Evolutionary conservation across 2,797 vertebrate genomes (phyloP).

Genomic region (Enteromius thamalakanensis): DNA sequence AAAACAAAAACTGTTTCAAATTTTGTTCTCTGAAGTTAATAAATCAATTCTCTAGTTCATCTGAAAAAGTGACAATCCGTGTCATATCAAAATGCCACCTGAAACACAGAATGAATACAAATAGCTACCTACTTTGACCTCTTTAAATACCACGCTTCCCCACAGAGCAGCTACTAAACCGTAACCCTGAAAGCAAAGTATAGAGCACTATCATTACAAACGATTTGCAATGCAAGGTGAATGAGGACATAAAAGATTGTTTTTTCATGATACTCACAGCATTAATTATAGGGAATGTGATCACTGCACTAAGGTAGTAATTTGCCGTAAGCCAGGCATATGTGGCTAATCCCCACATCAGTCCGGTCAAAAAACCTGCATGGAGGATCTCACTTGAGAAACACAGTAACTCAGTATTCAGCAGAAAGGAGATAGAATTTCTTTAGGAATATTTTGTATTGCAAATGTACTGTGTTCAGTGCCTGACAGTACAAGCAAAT

Average conservation of each 20-base stretch:
- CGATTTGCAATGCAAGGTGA: not conserved
- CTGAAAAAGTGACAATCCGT: not conserved
- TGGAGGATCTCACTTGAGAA: not conserved
- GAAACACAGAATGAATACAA: conserved; percentile 5
- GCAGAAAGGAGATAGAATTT: not conserved
- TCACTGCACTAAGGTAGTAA: conserved; percentile 82
- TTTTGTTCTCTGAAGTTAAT: too few species aligned
- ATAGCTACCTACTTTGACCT: conserved; percentile 70
- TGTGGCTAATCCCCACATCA: conserved; percentile 84
- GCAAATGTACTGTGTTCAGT: not conserved
- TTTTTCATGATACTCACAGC: conserved; percentile 78
- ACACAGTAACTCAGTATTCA: not conserved
- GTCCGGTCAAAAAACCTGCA: conserved; percentile 73
- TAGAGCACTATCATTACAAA: conserved; percentile 13
- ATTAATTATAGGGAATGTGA: conserved; percentile 88
- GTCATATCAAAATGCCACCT: not conserved
- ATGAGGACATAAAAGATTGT: not conserved
- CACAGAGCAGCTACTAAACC: conserved; percentile 87
- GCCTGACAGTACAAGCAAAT: not conserved
- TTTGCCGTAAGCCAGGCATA: conserved; percentile 91
- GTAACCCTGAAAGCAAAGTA: conserved; percentile 77
- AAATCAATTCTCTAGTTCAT: not conserved
- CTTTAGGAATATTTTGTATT: not conserved
- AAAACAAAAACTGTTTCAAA: not conserved
- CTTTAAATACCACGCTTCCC: conserved; percentile 85